Evolutionary conservation across 2,797 vertebrate genomes (phyloP), one percentile per base, ranked within the genome.

Genomic region (Miopithecus talapoin): DNA sequence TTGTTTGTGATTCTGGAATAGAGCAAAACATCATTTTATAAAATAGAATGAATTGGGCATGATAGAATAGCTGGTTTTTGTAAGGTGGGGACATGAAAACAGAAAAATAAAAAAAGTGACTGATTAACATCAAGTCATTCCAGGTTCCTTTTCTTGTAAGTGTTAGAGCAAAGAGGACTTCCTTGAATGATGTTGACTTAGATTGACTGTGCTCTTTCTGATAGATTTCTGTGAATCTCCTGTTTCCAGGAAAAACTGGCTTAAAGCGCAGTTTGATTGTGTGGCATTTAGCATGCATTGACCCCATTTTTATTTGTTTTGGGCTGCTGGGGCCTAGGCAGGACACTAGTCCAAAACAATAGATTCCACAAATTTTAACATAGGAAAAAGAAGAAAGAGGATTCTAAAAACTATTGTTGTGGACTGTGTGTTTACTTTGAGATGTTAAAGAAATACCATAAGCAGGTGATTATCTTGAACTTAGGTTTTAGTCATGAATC

Each of bases 391-490:
- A 78, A 46, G n/a, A 85, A 81, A 79, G 4, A 2, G 6, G 2
- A 36, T 79, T 91, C 70, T 5, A 26, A 83, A 90, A 55, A 1
- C 4, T 50, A 74, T 55, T 78, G 22, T 28, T 85, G 13, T 64
- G 64, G 36, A 50, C 19, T 72, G 14, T 28, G 8, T 91, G 53
- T 95, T 88, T 46, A 64, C 39, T 85, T 92, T 10, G 92, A 92
- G 46, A 86, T 93, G 33, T 68, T 87, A 68, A 68, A 95, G 85
- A 57, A 95, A 92, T 78, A 72, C 22, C 83, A 68, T 41, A 72
- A 55, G 81, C 28, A 78, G 1, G 24, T 64, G 14, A n/a, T 76
- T 85, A 81, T 81, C 79, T 85, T 86, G 75, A 83, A 84, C 22
- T 84, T 39, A 59, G 39, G 22, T 57, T 92, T 92, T 79, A 53